Evolutionary conservation across 2,888 invertebrate species (phyloP), one percentile per base, ranked within the genome.

Genomic region (Apomyelois bistriatella): DNA sequence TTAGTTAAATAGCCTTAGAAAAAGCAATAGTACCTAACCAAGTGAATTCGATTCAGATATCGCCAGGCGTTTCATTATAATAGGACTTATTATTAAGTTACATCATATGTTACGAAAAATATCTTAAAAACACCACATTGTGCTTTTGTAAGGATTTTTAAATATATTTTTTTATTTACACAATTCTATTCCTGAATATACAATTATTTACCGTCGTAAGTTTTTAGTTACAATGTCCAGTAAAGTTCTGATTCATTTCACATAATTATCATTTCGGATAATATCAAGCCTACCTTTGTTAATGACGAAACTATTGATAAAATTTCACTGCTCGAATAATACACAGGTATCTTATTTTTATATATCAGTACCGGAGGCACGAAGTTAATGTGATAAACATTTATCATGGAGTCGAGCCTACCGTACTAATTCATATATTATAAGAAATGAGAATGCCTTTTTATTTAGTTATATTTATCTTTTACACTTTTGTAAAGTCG

Each of bases 51-150:
- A 46, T 46, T 46, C 35, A 32, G 5, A 15, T 1, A 16, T 32
- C 46, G 46, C 46, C 46, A 46, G 46, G 46, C 46, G 46, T 7
- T 32, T 32, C 32, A 46, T 4, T 30, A 32, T 46, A 28, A n/a
- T 35, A 46, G 10, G 32, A 32, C 30, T 30, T 30, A 30, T 3
- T 13, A 28, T 16, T 32, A 35, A 5, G 15, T 30, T 16, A 46
- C 46, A 46, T 32, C 8, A 9, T 32, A 46, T 22, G 9, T 7
- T 46, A 46, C 46, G 46, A 16, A 46, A 46, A 46, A 46, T 46
- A 46, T 46, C 46, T 46, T 46, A 46, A 46, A 32, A 46, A 46
- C 43, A 13, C 32, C 32, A 41, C 10, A 17, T 46, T 35, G 46
- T 46, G 46, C 46, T 46, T 46, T 35, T 32, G 13, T 35, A 13